These are phyloP conservation scores for Trichogramma dendrolimi DNA, from an alignment of 2,888 invertebrate genomes.

Conservation along the genomic window DNA sequence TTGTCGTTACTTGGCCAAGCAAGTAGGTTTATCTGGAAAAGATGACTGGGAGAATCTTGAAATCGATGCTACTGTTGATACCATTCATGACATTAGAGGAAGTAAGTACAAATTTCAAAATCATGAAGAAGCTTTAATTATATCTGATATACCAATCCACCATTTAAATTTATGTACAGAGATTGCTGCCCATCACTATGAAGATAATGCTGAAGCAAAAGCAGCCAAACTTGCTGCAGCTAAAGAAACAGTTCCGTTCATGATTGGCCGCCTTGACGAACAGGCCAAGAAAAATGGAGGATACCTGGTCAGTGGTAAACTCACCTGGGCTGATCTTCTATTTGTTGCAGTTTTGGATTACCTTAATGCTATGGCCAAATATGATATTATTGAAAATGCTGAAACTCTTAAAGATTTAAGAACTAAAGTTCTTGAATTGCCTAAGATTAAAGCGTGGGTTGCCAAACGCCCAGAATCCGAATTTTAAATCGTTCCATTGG, in stretches of 20 bases:
- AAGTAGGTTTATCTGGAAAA: constrained; percentile 59
- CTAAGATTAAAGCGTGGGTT: constrained; percentile 63
- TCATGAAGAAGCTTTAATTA: not conserved
- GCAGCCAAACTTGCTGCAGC: constrained; percentile 54
- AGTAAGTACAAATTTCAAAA: constrained; percentile 53
- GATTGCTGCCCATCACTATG: constrained; percentile 54
- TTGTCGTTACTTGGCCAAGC: constrained; percentile 61
- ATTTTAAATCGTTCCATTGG: constrained; percentile 1
- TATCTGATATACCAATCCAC: not conserved
- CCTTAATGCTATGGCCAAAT: constrained; percentile 57
- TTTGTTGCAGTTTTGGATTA: constrained; percentile 61
- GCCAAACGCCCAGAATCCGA: constrained; percentile 53
- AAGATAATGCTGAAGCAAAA: constrained; percentile 55
- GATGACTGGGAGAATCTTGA: constrained; percentile 59
- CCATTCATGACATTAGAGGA: constrained; percentile 58
- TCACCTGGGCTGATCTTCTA: constrained; percentile 65
- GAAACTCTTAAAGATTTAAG: constrained; percentile 58
- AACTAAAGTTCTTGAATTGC: constrained; percentile 57
- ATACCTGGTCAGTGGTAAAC: constrained; percentile 53
- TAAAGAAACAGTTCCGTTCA: constrained; percentile 58
- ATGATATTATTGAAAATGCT: constrained; percentile 58
- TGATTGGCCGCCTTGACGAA: constrained; percentile 58
- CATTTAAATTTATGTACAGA: constrained; percentile 28
- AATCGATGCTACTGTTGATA: constrained; percentile 63
- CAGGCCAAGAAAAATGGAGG: constrained; percentile 61